Base-by-base conservation (phyloP, 2,888 invertebrate species). In the Lottia scabra region DNA sequence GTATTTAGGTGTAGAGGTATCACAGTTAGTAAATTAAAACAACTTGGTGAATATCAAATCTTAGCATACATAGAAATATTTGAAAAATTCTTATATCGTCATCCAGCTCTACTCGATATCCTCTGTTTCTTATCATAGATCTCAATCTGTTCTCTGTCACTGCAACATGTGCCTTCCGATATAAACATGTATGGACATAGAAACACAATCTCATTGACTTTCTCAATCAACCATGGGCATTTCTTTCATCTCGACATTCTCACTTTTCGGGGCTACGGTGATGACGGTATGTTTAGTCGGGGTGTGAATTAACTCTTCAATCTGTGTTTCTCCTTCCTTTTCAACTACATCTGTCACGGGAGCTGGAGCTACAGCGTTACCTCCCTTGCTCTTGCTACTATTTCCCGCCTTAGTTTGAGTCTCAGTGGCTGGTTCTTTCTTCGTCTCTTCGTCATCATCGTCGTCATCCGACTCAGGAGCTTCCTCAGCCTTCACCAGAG, bases 371-470 rank as follows among this genome's bases (percentile, higher is more conserved):
- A 68, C 68, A 38, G 68, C 38, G 19, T 68, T 68, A 56, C 56
- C 56, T 23, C 43, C 62, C 15, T 38, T 38, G 12, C 30, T 27
- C n/a, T 63, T 30, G n/a, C 43, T 65, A n/a, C 62, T 67, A 16
- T 63, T 66, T 4, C 56, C 46, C 4, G 66, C 67, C 8, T 67
- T 62, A 13, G 56, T 45, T 8, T n/a, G 19, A 0, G n/a, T 26
- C 10, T 19, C n/a, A 2, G 15, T 46, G 4, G 26, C 30, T n/a
- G 27, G n/a, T 23, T 26, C 30, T 71, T 26, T 56, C 69, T 13
- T 70, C 72, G 16, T 74, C 75, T 13, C 56, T 13, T 70, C 63
- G 38, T 75, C 77, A 4, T 73, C 72, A 16, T 75, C 76, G n/a
- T 75, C 72, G 0, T 75, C 73, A 26, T 72, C 73, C 6, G 66